Percentiles rank a stretch among this genome's conserved stretches.
Conservation (phyloP, 2,888 invertebrate genomes). For the Drosophila vallismaia region DNA sequence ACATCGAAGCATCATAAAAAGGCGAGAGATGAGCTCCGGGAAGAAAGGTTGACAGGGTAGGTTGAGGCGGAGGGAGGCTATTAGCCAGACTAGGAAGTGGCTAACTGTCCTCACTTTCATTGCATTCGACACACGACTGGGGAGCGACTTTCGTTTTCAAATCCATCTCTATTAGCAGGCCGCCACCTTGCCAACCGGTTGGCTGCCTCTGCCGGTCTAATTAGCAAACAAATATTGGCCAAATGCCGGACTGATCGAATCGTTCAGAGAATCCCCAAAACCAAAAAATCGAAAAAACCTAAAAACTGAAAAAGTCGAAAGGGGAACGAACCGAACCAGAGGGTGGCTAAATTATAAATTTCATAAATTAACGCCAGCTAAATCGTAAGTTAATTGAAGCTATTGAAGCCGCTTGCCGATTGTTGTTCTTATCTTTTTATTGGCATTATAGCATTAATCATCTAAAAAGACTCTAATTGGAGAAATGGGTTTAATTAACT, state of each 20-base stretch:
- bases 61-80: not conserved
- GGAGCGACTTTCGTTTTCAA: slow-evolving; percentile 59
- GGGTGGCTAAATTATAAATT: slow-evolving; percentile 24
- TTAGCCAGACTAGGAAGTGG: slow-evolving; percentile 39
- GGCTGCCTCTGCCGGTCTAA: slow-evolving; percentile 32
- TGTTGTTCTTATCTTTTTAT: slow-evolving; percentile 4
- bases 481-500: slow-evolving; percentile 21
- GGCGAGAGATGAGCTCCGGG: slow-evolving; percentile 37
- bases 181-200: slow-evolving; percentile 34
- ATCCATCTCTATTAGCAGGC: slow-evolving; percentile 26
- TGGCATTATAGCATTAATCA: slow-evolving; percentile 29
- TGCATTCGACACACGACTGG: slow-evolving; percentile 37
- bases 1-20: slow-evolving; percentile 28
- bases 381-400: slow-evolving; percentile 38
- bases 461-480: slow-evolving; percentile 32
- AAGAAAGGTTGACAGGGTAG: not conserved
- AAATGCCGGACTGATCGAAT: slow-evolving; percentile 10
- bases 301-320: not conserved
- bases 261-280: not conserved
- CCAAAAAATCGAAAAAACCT: no score
- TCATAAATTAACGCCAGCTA: slow-evolving; percentile 33
- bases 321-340: slow-evolving; percentile 5
- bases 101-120: slow-evolving; percentile 59
- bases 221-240: slow-evolving; percentile 42
- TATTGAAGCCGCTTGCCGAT: slow-evolving; percentile 5